phyloP scores from a whole-genome alignment of 92 coral and sea anemone species.

The Zoanthus gigantus region DNA sequence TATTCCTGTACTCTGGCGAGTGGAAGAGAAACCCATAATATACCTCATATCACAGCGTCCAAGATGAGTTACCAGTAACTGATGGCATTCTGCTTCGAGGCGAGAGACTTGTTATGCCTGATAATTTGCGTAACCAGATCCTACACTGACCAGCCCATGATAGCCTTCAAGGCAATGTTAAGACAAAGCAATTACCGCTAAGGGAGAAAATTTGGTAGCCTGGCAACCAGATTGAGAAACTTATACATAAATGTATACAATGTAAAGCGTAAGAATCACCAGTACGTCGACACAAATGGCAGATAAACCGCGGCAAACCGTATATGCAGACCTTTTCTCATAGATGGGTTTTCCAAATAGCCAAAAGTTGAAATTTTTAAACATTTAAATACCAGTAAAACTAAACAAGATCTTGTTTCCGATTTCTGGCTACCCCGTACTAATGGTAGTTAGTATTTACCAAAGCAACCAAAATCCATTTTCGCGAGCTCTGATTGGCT shows the following conservation, averaged over 20 bases:
- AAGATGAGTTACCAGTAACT: background rate
- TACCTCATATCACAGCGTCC: background rate
- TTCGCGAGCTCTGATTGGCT: too few species aligned
- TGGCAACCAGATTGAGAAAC: constrained; percentile 5
- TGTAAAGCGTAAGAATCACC: background rate
- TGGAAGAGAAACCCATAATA: background rate
- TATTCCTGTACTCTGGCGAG: too few species aligned
- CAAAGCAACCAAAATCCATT: too few species aligned
- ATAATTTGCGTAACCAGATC: background rate
- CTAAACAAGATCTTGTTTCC: too few species aligned
- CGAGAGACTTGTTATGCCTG: background rate
- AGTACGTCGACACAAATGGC: background rate
- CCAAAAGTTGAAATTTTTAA: too few species aligned
- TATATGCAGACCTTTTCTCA: too few species aligned
- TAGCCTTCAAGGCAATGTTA: background rate
- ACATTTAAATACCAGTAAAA: too few species aligned
- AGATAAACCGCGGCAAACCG: too few species aligned
- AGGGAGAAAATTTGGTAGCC: background rate
- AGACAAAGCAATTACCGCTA: background rate
- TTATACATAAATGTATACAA: background rate
- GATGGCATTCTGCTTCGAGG: background rate
- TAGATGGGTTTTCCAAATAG: too few species aligned
- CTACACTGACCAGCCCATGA: background rate
- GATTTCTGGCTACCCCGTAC: too few species aligned
- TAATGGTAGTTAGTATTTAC: too few species aligned